A percentile compares a stretch with the other conserved stretches of the same genome.
These are phyloP conservation scores for Sinosuthora webbiana DNA, from an alignment of 2,113 vertebrate genomes.

Conservation along the genomic window DNA sequence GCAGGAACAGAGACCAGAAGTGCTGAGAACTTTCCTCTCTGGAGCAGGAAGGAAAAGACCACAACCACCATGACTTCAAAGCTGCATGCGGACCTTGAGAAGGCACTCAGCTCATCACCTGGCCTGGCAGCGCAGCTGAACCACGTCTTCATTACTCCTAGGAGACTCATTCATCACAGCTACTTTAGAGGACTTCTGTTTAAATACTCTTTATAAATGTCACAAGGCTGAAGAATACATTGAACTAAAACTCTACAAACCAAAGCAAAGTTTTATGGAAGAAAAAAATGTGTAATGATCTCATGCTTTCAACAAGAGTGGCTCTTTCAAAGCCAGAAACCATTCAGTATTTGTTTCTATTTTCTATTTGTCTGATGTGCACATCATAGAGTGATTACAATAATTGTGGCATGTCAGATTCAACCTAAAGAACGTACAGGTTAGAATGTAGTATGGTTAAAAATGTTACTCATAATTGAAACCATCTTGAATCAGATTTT, in stretches of 20 bases:
- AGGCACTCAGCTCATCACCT: not conserved
- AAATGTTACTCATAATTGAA: conserved; percentile 16
- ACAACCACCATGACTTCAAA: not conserved
- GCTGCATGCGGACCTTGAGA: not conserved
- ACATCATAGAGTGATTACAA: not conserved
- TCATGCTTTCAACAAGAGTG: not conserved
- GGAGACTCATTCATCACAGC: not conserved
- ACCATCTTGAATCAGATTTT: conserved; percentile 6
- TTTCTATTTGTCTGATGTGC: not conserved
- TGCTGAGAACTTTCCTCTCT: not conserved
- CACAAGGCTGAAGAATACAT: not conserved
- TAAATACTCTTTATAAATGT: not conserved
- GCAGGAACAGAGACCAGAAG: not conserved
- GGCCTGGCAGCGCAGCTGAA: accelerated
- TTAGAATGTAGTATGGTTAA: not conserved
- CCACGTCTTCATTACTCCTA: not conserved
- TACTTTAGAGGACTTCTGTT: not conserved
- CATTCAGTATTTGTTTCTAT: conserved; percentile 13
- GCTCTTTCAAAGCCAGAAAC: conserved; percentile 14
- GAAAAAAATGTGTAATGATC: not conserved
- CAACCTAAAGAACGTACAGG: not conserved
- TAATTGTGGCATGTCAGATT: not conserved
- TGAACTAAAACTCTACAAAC: not conserved
- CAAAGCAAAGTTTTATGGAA: not conserved
- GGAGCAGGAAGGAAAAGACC: not conserved